Evolutionary conservation across 2,888 invertebrate genomes (phyloP), one percentile per base, ranked within the genome.

Genomic region (Noctua janthina): DNA sequence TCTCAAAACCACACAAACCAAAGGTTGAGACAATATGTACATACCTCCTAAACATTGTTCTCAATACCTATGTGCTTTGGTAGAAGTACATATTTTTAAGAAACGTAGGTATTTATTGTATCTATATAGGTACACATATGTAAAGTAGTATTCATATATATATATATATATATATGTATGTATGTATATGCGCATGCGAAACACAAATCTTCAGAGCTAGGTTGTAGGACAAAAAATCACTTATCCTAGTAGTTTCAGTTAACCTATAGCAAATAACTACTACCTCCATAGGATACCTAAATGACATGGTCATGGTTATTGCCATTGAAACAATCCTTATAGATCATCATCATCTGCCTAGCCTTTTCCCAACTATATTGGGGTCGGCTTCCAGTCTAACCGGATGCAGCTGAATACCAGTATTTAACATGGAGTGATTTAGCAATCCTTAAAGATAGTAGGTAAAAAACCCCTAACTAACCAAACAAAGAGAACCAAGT

Each of bases 401-500:
- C 39, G 5, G 39, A 39, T 39, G 39, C 39, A 39, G 39, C 39
- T 39, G 39, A 39, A 39, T 39, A 39, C 39, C 39, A 39, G 3
- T 39, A 39, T 39, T 39, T 39, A 39, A 39, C 39, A 39, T 39
- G 39, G 39, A 5, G 39, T 4, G 39, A 39, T 39, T 39, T 39
- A 39, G 39, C 39, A 39, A 39, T 20, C 39, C 17, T 2, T 23
- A 39, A 20, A 4, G 10, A 17, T 62, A 29, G 10, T n/a, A 7
- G 49, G 8, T 59, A 23, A 29, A 29, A 68, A 29, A 13, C 0
- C 59, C 59, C n/a, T 13, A 59, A 59, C 59, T 59, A 11, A n/a
- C 20, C 5, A 67, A 43, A 67, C 79, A 83, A 84, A 79, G 68
- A 72, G 62, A 64, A 54, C 2, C 23, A 17, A 49, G 7, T 29